phyloP scores from a whole-genome alignment of 2,797 vertebrate genomes.

The Diplodus sargus region DNA sequence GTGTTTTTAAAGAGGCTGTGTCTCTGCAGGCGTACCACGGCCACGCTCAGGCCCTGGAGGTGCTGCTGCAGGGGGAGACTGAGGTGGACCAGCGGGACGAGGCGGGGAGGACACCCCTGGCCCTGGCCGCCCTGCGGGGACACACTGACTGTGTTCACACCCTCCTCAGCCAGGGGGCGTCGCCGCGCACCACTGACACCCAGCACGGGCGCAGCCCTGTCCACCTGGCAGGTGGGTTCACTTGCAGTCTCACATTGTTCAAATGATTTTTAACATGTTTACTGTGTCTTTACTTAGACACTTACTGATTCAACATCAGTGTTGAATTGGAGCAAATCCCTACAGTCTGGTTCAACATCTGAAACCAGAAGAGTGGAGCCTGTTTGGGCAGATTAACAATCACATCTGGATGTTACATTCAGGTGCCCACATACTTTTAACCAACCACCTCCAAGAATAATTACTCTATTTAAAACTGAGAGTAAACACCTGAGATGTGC shows the following conservation, averaged over 20 bases:
- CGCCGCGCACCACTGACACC: constrained; percentile 88
- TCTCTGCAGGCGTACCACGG: constrained; percentile 93
- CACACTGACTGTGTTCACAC: constrained; percentile 93
- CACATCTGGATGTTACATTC: not conserved
- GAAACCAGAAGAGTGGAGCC: not conserved
- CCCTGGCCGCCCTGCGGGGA: constrained; percentile 92
- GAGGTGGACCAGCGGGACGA: constrained; percentile 94
- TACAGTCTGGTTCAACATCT: not conserved
- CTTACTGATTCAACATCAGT: too few relatives aligned
- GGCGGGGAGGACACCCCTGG: constrained; percentile 91
- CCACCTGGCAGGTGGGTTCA: constrained; percentile 90
- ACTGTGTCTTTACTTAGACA: too few relatives aligned
- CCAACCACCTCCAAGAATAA: not conserved
- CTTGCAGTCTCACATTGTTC: not conserved
- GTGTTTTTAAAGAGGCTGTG: not conserved
- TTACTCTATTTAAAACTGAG: not conserved
- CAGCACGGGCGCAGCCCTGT: constrained; percentile 89
- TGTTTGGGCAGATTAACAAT: not conserved
- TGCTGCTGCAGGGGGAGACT: constrained; percentile 90
- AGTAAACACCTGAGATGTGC: not conserved
- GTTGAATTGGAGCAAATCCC: not conserved
- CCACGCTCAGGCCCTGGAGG: constrained; percentile 95
- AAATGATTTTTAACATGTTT: not conserved
- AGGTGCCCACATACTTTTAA: not conserved
- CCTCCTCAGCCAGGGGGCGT: constrained; percentile 94